These are phyloP conservation scores for Graphium colonna DNA, from an alignment of 2,888 invertebrate species.

Conservation along the genomic window DNA sequence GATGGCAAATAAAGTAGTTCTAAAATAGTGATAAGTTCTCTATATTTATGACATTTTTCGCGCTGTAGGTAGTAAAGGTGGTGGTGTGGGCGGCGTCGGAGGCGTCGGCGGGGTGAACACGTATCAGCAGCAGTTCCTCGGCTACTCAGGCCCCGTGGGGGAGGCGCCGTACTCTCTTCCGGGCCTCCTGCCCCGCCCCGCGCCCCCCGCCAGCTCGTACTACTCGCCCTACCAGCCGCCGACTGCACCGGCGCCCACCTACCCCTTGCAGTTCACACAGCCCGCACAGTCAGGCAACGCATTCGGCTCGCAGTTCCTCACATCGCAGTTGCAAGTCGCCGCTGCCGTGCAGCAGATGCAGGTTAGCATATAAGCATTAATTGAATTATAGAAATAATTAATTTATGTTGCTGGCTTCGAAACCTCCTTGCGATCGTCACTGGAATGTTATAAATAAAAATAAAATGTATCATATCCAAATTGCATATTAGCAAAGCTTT, in stretches of 20 bases:
- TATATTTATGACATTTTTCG: too few relatives aligned
- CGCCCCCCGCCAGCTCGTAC: conserved; percentile 70
- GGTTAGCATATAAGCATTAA: too few relatives aligned
- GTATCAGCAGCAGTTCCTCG: conserved; percentile 73
- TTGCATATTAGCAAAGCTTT: too few relatives aligned
- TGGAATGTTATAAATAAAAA: too few relatives aligned
- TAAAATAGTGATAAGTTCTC: too few relatives aligned
- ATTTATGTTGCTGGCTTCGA: too few relatives aligned
- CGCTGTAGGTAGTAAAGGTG: conserved; percentile 45
- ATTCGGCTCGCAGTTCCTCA: conserved; percentile 68
- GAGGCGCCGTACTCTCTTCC: conserved; percentile 68
- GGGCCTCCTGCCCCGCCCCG: conserved; percentile 69
- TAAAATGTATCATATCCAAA: too few relatives aligned
- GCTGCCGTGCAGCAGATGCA: conserved; percentile 76
- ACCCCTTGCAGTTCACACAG: conserved; percentile 82
- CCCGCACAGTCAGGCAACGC: conserved; percentile 74
- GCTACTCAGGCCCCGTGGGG: conserved; percentile 69
- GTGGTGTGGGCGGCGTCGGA: conserved; percentile 58
- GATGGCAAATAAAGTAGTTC: background rate
- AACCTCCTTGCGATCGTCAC: too few relatives aligned
- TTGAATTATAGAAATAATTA: too few relatives aligned
- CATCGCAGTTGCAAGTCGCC: conserved; percentile 69
- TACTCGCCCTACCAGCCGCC: conserved; percentile 74
- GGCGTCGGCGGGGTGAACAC: conserved; percentile 70
- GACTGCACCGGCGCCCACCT: conserved; percentile 80